Evolutionary conservation across 1,140 invertebrate genomes (phyloP).

Genomic region (Drosophila simulans): DNA sequence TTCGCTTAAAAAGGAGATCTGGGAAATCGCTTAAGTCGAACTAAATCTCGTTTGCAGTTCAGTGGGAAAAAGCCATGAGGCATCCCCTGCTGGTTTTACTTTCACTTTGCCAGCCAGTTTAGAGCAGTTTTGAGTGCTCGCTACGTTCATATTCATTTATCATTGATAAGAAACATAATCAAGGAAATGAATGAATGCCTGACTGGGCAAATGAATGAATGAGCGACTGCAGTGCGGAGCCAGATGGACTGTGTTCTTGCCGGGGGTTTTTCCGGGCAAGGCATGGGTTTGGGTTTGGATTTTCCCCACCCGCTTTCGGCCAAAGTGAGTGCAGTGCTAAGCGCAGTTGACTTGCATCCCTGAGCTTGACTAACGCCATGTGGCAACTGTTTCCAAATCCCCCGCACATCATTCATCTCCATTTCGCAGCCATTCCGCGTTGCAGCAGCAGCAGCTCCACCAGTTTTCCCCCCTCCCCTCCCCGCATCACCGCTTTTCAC

Average conservation of each 20-base stretch:
- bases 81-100: slow-evolving; percentile 55
- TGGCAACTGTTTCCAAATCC: slow-evolving; percentile 65
- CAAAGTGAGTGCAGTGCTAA: slow-evolving; percentile 54
- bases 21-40: background rate
- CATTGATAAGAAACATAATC: slow-evolving; percentile 83
- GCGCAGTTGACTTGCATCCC: slow-evolving; percentile 62
- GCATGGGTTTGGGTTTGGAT: too few relatives aligned
- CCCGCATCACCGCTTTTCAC: slow-evolving; percentile 1
- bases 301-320: background rate
- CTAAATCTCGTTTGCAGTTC: background rate
- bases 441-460: background rate
- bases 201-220: slow-evolving; percentile 81
- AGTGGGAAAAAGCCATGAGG: slow-evolving; percentile 10
- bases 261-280: background rate
- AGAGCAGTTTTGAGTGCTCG: slow-evolving; percentile 74
- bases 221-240: slow-evolving; percentile 37
- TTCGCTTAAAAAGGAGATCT: background rate
- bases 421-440: slow-evolving; percentile 38
- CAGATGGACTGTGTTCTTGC: slow-evolving; percentile 1
- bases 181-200: slow-evolving; percentile 81
- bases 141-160: slow-evolving; percentile 77
- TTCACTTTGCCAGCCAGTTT: slow-evolving; percentile 76
- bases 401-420: slow-evolving; percentile 66
- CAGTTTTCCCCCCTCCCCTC: background rate
- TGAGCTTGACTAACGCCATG: slow-evolving; percentile 63